Percentiles rank a stretch among this genome's conserved stretches.
These are phyloP conservation scores for Garra rufa DNA, from an alignment of 2,113 vertebrate genomes.

Conservation along the genomic window DNA sequence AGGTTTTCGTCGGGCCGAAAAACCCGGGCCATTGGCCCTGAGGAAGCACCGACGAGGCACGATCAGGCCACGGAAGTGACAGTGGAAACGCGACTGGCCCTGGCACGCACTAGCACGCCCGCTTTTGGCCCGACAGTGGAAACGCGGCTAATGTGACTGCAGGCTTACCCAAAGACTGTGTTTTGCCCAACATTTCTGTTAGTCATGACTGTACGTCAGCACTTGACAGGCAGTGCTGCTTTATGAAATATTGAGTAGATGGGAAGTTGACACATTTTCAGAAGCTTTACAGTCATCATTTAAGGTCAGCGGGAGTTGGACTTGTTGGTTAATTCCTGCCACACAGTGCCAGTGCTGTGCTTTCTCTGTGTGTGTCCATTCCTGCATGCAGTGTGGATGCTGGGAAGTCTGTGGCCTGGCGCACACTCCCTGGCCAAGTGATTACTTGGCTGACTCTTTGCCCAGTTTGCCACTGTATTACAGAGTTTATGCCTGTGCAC, in stretches of 20 bases:
- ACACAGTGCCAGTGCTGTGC: neutral
- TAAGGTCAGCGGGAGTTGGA: neutral
- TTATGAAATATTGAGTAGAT: neutral
- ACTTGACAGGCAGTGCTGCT: neutral
- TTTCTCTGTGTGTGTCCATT: neutral
- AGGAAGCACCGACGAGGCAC: too few relatives aligned
- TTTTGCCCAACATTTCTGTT: neutral
- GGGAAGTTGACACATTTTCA: neutral
- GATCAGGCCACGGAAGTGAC: too few relatives aligned
- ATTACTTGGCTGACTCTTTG: conserved; percentile 16
- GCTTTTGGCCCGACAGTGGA: too few relatives aligned
- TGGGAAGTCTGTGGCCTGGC: neutral
- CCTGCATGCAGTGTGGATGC: neutral
- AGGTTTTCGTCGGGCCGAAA: too few relatives aligned
- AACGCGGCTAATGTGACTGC: too few relatives aligned
- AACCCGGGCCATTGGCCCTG: too few relatives aligned
- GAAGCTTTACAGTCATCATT: neutral
- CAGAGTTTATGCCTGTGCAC: neutral
- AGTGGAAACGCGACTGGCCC: too few relatives aligned
- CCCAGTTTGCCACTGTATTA: conserved; percentile 25
- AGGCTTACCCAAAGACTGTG: too few relatives aligned
- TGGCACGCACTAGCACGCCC: too few relatives aligned
- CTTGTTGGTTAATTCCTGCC: neutral
- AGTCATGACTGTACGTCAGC: neutral
- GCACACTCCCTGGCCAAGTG: neutral